Base-by-base conservation (phyloP, 2,797 vertebrate species). In the Knipowitschia caucasica region DNA sequence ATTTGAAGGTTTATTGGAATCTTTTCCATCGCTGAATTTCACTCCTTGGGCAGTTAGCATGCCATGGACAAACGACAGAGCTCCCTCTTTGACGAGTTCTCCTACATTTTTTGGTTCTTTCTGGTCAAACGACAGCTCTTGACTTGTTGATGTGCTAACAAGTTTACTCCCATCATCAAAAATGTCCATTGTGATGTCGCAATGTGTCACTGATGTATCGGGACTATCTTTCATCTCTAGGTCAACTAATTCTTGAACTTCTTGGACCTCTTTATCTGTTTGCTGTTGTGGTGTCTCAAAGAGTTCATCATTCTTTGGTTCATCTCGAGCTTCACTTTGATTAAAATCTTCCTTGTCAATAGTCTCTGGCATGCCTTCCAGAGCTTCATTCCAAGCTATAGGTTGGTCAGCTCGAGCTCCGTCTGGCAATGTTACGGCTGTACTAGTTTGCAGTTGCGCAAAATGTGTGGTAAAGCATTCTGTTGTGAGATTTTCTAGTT, bases 401-500 rank as follows among this genome's bases (percentile, higher is more conserved):
- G 64, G 53, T 34, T 42, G 3, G 1, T 42, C 40, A 18, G 34
- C 29, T 5, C 31, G 20, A 0, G 1, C 17, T 4, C 54, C 51
- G 46, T 58, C 27, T 0, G 20, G 17, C 6, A 9, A 0, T 8
- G 44, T 30, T 8, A 75, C 49, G 0, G 5, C 65, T 38, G 34
- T 24, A 3, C 1, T 7, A 5, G 34, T 23, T 43, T 68, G 63
- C 30, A 45, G 62, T 40, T 75, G 64, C 11, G 52, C 45, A 57
- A 85, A 83, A 50, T 69, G 64, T 52, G 39, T 25, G 4, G 54
- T 67, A 56, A 74, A 85, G 23, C 12, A 61, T 9, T 82, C 67
- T 2, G 75, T 76, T 5, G 71, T 71, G 1, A 84, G 21, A 2
- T 51, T 63, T 51, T 84, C 87, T 21, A 86, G 43, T 20, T 88